These are phyloP conservation scores for Thermophis baileyi DNA, from an alignment of 2,113 vertebrate species.

Conservation along the genomic window DNA sequence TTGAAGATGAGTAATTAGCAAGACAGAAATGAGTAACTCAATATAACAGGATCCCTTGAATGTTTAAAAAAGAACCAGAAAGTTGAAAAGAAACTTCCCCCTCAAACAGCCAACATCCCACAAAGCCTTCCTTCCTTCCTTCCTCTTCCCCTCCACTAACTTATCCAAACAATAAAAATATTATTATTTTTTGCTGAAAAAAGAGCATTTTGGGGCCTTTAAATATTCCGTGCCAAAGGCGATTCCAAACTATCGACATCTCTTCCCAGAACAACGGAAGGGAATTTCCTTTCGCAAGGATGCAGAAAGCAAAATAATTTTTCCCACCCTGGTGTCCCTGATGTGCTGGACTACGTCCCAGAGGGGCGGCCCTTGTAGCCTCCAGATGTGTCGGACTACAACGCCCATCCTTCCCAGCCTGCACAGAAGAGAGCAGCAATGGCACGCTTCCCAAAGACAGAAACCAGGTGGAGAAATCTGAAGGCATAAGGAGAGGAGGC, in stretches of 20 bases:
- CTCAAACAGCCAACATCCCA: neutral
- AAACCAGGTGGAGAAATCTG: neutral
- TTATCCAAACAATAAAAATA: neutral
- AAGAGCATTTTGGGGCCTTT: neutral
- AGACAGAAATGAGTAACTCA: neutral
- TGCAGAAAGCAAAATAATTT: neutral
- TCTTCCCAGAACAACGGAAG: neutral
- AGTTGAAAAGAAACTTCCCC: neutral
- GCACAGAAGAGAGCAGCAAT: neutral
- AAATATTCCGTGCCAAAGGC: neutral
- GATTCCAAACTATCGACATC: neutral
- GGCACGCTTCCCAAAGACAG: neutral
- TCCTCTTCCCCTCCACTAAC: neutral
- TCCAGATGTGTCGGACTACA: neutral
- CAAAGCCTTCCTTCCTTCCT: neutral
- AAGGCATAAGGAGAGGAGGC: neutral
- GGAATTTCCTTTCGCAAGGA: neutral
- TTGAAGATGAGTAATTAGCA: neutral
- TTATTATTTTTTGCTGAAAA: neutral
- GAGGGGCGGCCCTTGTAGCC: neutral
- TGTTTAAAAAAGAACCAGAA: neutral
- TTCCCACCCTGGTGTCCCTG: neutral
- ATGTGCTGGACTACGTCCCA: too few species aligned
- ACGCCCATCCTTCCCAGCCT: neutral
- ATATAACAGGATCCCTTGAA: neutral